These are phyloP conservation scores for Machimus rusticus DNA, from an alignment of 2,888 invertebrate genomes.

Conservation along the genomic window DNA sequence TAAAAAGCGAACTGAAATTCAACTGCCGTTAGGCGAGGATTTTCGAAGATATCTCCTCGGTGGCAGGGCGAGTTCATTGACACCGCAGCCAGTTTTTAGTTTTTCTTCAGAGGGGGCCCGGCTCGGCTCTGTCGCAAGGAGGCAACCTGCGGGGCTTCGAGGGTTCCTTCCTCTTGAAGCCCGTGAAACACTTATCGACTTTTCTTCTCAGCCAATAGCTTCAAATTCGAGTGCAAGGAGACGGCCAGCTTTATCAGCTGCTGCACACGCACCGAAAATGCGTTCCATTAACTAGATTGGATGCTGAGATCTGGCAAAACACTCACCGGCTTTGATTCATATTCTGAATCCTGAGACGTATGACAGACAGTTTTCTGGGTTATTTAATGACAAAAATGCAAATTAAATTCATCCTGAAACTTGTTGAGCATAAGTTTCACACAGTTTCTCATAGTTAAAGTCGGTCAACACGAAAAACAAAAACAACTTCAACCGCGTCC, in stretches of 20 bases:
- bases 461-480: no score
- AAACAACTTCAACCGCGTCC: no score
- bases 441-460: no score
- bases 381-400: no score
- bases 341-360: not conserved
- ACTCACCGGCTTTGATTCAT: not conserved
- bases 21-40: not conserved
- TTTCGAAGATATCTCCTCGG: not conserved
- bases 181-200: conserved; percentile 4
- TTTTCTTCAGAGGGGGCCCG: not conserved
- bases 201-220: not conserved
- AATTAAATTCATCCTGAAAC: no score
- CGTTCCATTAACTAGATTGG: not conserved
- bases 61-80: not conserved
- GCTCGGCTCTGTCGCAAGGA: not conserved
- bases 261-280: not conserved
- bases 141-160: conserved; percentile 1
- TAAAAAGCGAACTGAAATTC: not conserved
- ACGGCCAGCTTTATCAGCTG: not conserved
- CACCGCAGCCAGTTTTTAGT: not conserved
- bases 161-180: not conserved
- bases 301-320: not conserved
- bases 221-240: not conserved
- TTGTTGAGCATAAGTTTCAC: no score
- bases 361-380: no score